Evolutionary conservation across 2,888 invertebrate species (phyloP).

Genomic region (Orthosia gothica): DNA sequence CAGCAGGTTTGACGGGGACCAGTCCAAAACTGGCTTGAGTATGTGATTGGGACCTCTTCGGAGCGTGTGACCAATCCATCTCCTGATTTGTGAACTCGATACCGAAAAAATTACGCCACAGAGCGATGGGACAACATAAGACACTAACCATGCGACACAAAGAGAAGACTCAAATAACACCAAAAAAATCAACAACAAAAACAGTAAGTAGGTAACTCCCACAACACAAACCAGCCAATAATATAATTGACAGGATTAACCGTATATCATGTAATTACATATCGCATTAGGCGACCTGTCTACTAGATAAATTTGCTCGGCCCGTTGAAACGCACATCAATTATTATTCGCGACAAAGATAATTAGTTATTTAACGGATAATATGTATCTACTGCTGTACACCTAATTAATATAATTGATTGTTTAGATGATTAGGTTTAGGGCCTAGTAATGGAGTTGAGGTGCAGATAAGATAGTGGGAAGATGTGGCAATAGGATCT

Average conservation of each 20-base stretch:
- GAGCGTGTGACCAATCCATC: too few relatives aligned
- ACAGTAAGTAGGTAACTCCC: not conserved
- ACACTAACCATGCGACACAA: not conserved
- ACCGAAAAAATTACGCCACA: too few relatives aligned
- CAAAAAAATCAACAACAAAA: not conserved
- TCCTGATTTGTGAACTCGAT: too few relatives aligned
- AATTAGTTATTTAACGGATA: constrained; percentile 64
- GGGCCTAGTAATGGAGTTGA: not conserved
- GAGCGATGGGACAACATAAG: not conserved
- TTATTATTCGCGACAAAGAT: constrained; percentile 62
- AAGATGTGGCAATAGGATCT: too few relatives aligned
- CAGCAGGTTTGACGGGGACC: too few relatives aligned
- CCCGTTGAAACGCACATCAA: constrained; percentile 60
- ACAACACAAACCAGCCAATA: constrained; percentile 15
- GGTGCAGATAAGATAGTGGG: not conserved
- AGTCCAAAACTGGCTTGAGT: too few relatives aligned
- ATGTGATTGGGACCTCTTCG: too few relatives aligned
- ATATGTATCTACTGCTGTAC: constrained; percentile 41
- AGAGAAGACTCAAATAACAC: not conserved
- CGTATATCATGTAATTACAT: constrained; percentile 56
- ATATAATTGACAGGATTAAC: constrained; percentile 59
- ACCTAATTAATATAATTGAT: constrained; percentile 53
- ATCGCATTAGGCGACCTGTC: constrained; percentile 62
- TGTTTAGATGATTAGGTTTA: constrained; percentile 38
- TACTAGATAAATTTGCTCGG: constrained; percentile 55